Evolutionary conservation across 2,888 invertebrate genomes (phyloP).

Genomic region (Furcula furcula): DNA sequence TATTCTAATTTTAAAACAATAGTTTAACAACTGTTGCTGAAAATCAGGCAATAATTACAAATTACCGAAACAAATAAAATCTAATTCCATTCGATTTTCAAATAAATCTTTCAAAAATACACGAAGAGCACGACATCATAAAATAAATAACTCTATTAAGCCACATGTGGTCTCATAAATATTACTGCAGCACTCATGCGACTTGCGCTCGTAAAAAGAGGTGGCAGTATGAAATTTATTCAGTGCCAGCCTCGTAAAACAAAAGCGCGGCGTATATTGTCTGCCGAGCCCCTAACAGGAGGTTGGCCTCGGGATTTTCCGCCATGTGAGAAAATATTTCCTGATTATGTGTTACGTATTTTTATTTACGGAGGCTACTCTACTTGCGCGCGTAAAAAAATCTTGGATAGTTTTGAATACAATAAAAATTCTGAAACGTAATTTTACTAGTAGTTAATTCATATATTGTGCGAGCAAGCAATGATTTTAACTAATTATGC

Average conservation of each 20-base stretch:
- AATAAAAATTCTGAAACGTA: no score
- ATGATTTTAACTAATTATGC: no score
- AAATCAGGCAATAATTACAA: no score
- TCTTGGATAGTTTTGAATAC: no score
- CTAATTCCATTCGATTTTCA: no score
- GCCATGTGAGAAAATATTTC: slow-evolving; percentile 67
- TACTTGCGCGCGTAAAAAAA: no score
- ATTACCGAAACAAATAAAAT: no score
- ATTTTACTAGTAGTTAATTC: no score
- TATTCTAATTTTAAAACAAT: no score
- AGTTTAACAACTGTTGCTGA: no score
- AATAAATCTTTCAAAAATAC: no score
- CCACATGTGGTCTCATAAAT: slow-evolving; percentile 28
- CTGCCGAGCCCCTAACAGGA: slow-evolving; percentile 59
- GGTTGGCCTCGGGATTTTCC: slow-evolving; percentile 68
- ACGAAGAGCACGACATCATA: not conserved
- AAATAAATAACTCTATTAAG: slow-evolving; percentile 11
- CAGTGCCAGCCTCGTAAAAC: slow-evolving; percentile 65
- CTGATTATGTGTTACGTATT: slow-evolving; percentile 42
- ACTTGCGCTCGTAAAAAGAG: slow-evolving; percentile 38
- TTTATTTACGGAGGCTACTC: slow-evolving; percentile 45
- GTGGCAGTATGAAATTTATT: slow-evolving; percentile 60
- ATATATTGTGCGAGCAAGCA: no score
- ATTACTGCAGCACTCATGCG: slow-evolving; percentile 36
- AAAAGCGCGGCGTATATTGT: slow-evolving; percentile 73